Conservation (phyloP, 2,113 vertebrate genomes). For the Aix galericulata region DNA sequence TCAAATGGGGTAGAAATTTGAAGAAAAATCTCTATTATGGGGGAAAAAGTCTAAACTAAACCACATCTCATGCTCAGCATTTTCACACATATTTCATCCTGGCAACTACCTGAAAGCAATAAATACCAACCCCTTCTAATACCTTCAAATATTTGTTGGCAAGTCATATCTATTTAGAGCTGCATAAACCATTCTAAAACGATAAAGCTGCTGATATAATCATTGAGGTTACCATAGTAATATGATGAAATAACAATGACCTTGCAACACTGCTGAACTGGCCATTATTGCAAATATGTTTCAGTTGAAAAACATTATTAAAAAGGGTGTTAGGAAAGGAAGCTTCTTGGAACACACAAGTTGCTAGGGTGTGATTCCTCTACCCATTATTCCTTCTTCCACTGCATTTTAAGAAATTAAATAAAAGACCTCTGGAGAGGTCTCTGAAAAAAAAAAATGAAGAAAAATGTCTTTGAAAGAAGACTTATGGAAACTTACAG, state of each 20-base stretch:
- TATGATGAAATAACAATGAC: not conserved
- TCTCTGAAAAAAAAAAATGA: not conserved
- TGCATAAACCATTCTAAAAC: not conserved
- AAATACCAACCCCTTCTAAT: slow-evolving; percentile 24
- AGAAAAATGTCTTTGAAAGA: too few species aligned
- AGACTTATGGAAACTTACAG: not conserved
- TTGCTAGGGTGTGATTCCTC: not conserved
- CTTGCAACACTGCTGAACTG: not conserved
- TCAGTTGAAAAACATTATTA: not conserved
- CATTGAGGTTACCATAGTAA: slow-evolving; percentile 17
- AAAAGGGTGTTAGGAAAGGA: not conserved
- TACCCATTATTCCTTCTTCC: not conserved
- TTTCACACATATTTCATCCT: not conserved
- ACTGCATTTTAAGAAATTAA: not conserved
- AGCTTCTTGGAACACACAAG: not conserved
- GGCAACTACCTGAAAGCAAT: not conserved
- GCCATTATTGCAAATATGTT: not conserved
- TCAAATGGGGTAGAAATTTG: not conserved
- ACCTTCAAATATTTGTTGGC: slow-evolving; percentile 33
- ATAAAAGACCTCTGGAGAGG: not conserved
- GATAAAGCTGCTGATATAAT: not conserved
- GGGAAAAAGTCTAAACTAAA: not conserved
- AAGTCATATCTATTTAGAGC: slow-evolving; percentile 14
- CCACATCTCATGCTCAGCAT: not conserved
- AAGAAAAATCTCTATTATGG: not conserved